Evolutionary conservation across 2,888 invertebrate genomes (phyloP), one percentile per base, ranked within the genome.

Genomic region (Pyrocoelia pectoralis): DNA sequence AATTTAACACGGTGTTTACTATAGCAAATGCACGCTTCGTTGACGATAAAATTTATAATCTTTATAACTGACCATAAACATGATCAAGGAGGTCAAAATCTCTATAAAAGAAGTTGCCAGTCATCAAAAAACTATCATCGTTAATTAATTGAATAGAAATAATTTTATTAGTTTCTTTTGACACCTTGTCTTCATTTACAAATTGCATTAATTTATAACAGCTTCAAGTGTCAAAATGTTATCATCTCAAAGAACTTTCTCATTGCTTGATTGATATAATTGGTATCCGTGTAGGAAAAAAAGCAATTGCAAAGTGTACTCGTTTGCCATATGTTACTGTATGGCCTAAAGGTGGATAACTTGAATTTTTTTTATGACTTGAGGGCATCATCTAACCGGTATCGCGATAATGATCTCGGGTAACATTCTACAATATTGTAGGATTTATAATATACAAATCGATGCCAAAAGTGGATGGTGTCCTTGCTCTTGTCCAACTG

Each of bases 1-100:
- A 24, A 24, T 24, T 24, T 24, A 24, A 24, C 24, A 24, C 24
- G 24, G 4, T 24, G 24, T 3, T 5, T 5, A 24, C 24, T 5
- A 24, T 24, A 24, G 24, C 3, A 24, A 8, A 24, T 24, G 24
- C 33, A 33, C 33, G 33, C 33, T 4, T 33, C 33, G n/a, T 33
- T 33, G 33, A 33, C 33, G 3, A 33, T n/a, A 8, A 33, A n/a
- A 33, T 33, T 33, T 33, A 33, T n/a, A 33, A 33, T 33, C 10
- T n/a, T n/a, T n/a, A n/a, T n/a, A 8, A 6, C 2, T n/a, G 8
- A 33, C 33, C 33, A n/a, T 33, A 33, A 33, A 33, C 33, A 33
- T 33, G 33, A 33, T 33, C 33, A n/a, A 33, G n/a, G 33, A n/a
- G 33, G 33, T 33, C 33, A 33, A 33, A 33, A 33, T 33, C 33